A percentile compares a stretch with the other conserved stretches of the same genome.
These are phyloP conservation scores for Eudorcas thomsonii DNA, from an alignment of 2,113 vertebrate species.

Conservation along the genomic window DNA sequence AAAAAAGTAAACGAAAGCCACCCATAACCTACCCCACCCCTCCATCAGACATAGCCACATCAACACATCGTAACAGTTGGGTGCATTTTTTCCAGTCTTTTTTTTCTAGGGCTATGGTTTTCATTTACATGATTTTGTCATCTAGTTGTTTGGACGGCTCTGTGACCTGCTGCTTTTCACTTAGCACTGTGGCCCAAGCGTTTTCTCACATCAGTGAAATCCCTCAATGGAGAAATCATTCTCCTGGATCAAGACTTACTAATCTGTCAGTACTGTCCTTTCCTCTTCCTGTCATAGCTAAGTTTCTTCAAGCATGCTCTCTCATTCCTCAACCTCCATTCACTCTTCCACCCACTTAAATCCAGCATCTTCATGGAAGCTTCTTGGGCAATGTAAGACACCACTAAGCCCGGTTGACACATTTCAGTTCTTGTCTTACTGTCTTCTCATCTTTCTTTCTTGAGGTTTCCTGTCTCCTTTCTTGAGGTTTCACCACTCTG, in stretches of 20 bases:
- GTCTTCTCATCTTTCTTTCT: not conserved
- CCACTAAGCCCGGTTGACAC: not conserved
- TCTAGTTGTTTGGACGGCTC: not conserved
- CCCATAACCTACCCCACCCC: not conserved
- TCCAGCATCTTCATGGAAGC: not conserved
- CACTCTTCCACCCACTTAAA: not conserved
- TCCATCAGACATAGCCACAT: not conserved
- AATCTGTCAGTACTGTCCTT: not conserved
- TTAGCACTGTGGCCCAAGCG: not conserved
- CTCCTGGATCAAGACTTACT: not conserved
- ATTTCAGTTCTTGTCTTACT: not conserved
- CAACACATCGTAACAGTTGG: not conserved
- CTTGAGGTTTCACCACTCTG: not conserved
- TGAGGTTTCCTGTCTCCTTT: not conserved
- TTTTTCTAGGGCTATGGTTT: not conserved
- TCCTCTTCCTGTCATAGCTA: not conserved
- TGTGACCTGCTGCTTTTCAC: not conserved
- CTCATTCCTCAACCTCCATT: not conserved
- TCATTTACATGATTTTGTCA: not conserved
- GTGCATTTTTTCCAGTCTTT: not conserved
- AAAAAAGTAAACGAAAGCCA: not conserved
- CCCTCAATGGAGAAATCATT: not conserved
- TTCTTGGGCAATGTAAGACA: not conserved
- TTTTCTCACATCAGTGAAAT: not conserved
- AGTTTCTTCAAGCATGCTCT: not conserved